Evolutionary conservation across 2,888 invertebrate genomes (phyloP), one percentile per base, ranked within the genome.

Genomic region (Microctonus aethiopoides): DNA sequence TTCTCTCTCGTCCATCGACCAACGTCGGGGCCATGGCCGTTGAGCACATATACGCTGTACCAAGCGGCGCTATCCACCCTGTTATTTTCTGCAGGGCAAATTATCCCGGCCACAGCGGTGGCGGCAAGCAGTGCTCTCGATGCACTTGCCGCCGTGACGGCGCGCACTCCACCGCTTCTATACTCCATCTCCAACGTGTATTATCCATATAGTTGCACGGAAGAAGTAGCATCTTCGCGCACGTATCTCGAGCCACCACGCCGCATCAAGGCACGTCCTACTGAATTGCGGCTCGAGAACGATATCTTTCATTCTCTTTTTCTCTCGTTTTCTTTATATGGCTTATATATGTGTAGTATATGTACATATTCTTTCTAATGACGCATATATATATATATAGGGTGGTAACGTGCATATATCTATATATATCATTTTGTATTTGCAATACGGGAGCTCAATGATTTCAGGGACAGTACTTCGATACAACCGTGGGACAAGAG

Each of bases 231-330:
- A 81, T 81, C 78, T 83, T 84, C 81, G 83, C 81, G 83, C 84
- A 84, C 84, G 84, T 84, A 84, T 83, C 83, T 82, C 78, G 79
- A 83, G 77, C 84, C 81, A 84, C 81, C 84, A 83, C 79, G 83
- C 81, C 81, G 80, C 83, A 84, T 84, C 84, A 84, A 83, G 80
- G 82, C 84, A 85, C 85, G 85, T 85, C 84, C 85, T 84, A 84
- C 83, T 79, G 84, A 80, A 84, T 85, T 84, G 84, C 83, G 83
- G 83, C 80, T 80, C 78, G 77, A 82, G 79, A 78, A 46, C 46
- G 76, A 81, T 81, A 77, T 62, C 57, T 64, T 64, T 65, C 65
- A 26, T 61, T 22, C 59, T 61, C 67, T 52, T 52, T 20, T 26
- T 46, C 52, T 52, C 56, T 29, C 36, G 11, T 32, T 59, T 34